A percentile compares a stretch with the other conserved stretches of the same genome.
These are phyloP conservation scores for Syngnathus acus DNA, from an alignment of 2,797 vertebrate species.

Conservation along the genomic window DNA sequence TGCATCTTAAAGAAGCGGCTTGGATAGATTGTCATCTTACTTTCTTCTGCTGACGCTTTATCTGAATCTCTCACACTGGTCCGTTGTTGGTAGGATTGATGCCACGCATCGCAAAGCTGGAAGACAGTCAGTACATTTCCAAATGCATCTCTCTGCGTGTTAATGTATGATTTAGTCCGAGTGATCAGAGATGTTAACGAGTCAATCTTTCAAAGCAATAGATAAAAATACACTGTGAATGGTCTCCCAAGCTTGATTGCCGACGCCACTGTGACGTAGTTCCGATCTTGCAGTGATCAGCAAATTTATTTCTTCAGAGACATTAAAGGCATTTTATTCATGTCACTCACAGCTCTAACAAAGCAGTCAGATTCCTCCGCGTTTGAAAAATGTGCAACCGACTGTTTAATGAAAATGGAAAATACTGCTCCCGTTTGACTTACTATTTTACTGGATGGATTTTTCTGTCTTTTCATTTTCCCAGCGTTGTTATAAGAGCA, in stretches of 20 bases:
- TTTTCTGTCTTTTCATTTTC: too few species aligned
- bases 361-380: too few species aligned
- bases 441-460: too few species aligned
- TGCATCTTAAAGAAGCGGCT: slow-evolving; percentile 43
- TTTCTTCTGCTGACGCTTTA: slow-evolving; percentile 24
- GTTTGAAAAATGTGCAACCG: too few species aligned
- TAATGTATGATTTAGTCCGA: not conserved
- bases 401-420: too few species aligned
- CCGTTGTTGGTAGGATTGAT: slow-evolving; percentile 3
- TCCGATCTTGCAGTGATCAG: not conserved
- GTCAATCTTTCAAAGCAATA: not conserved
- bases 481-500: too few species aligned
- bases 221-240: not conserved
- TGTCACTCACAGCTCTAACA: too few species aligned
- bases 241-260: not conserved
- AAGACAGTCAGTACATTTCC: not conserved
- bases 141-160: slow-evolving; percentile 1
- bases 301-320: not conserved
- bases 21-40: slow-evolving; percentile 42
- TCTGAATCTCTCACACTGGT: slow-evolving; percentile 20
- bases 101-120: slow-evolving; percentile 14
- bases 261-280: not conserved
- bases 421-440: too few species aligned
- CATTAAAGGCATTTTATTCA: too few species aligned
- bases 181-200: not conserved